Conservation (phyloP, 2,113 vertebrate genomes). For the Perca flavescens region DNA sequence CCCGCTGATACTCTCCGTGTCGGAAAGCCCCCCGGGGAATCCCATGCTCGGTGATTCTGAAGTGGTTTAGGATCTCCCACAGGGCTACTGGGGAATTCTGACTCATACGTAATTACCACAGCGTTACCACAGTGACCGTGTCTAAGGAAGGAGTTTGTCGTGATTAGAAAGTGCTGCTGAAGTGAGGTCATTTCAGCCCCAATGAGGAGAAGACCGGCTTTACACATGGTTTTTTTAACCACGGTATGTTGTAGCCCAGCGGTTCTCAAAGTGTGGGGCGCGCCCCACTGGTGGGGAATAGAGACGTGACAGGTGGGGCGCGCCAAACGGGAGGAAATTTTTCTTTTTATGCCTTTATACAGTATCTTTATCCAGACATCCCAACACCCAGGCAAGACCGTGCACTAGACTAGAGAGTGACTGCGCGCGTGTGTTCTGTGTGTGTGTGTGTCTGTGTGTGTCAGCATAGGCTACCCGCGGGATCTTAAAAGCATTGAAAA, state of each 20-base stretch:
- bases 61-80: slow-evolving; percentile 48
- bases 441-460: too few species aligned
- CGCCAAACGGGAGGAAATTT: too few species aligned
- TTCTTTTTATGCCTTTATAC: too few species aligned
- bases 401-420: too few species aligned
- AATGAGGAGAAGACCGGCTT: background rate
- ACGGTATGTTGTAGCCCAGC: background rate
- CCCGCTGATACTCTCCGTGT: slow-evolving; percentile 39
- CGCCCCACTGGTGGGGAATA: too few species aligned
- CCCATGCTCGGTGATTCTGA: slow-evolving; percentile 47
- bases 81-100: slow-evolving; percentile 38
- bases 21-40: slow-evolving; percentile 35
- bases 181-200: slow-evolving; percentile 7
- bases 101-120: slow-evolving; percentile 37
- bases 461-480: too few species aligned
- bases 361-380: too few species aligned
- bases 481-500: too few species aligned
- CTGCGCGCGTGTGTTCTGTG: too few species aligned
- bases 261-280: too few species aligned
- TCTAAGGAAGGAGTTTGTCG: background rate
- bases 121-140: slow-evolving; percentile 45
- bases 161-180: slow-evolving; percentile 20
- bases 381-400: too few species aligned
- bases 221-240: background rate
- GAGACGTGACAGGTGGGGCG: too few species aligned